A percentile compares a stretch with the other conserved stretches of the same genome.
Conservation (phyloP, 2,888 invertebrate genomes). For the Hyles lineata region DNA sequence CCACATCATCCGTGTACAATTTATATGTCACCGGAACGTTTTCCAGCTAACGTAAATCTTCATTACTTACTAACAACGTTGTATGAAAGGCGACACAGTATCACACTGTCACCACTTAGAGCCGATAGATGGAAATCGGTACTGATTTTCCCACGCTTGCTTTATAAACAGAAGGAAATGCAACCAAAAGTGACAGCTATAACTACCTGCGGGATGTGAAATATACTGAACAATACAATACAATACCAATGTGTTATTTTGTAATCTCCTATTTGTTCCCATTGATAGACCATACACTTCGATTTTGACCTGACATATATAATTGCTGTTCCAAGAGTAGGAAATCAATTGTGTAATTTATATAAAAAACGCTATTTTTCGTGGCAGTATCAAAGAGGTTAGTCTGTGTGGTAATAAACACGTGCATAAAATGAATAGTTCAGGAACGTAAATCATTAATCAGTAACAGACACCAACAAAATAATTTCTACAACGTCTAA, state of each 20-base stretch:
- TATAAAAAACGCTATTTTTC: no score
- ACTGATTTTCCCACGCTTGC: slow-evolving; percentile 64
- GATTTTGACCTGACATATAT: no score
- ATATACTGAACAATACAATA: background rate
- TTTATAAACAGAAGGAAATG: slow-evolving; percentile 67
- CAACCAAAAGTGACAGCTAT: slow-evolving; percentile 31
- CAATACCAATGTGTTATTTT: background rate
- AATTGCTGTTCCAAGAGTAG: no score
- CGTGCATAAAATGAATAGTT: no score
- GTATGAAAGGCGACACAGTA: slow-evolving; percentile 13
- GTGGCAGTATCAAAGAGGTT: no score
- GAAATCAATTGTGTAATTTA: no score
- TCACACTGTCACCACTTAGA: background rate
- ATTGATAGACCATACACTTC: background rate
- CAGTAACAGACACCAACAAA: no score
- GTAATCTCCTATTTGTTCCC: background rate
- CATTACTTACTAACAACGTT: background rate
- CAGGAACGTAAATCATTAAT: no score
- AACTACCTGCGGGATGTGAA: background rate
- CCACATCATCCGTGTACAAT: slow-evolving; percentile 13
- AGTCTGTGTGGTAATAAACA: no score
- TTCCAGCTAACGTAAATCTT: slow-evolving; percentile 8
- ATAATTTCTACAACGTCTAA: no score
- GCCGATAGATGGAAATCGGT: slow-evolving; percentile 24
- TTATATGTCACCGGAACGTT: background rate